Evolutionary conservation across 2,113 vertebrate species (phyloP).

Genomic region (Glaucomys volans): DNA sequence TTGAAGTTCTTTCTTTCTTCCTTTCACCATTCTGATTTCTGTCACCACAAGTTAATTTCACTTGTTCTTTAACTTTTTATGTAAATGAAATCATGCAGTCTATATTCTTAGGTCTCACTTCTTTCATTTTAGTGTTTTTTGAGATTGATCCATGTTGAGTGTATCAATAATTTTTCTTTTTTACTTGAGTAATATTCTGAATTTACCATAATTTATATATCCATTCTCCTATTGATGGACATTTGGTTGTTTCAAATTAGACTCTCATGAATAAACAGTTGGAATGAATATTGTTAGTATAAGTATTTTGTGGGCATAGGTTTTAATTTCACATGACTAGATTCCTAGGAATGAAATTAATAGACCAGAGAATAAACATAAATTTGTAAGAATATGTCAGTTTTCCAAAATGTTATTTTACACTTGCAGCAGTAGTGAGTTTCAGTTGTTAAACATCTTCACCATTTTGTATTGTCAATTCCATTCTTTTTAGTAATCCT

Average conservation of each 20-base stretch:
- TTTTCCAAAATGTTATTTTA: slow-evolving; percentile 25
- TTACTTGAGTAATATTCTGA: neutral
- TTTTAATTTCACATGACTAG: slow-evolving; percentile 5
- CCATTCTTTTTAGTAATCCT: neutral
- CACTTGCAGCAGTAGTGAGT: neutral
- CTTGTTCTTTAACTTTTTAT: slow-evolving; percentile 7
- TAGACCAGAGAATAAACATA: neutral
- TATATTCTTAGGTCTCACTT: neutral
- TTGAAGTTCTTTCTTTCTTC: neutral
- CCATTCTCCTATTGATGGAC: neutral
- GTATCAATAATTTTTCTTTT: neutral
- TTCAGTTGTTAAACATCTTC: neutral
- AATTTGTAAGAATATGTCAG: neutral
- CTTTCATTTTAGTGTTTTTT: slow-evolving; percentile 5
- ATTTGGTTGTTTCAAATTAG: neutral
- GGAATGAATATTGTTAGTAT: neutral
- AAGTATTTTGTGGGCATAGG: neutral
- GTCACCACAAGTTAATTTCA: neutral
- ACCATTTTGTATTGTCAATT: neutral
- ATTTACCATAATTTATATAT: neutral
- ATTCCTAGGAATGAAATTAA: neutral
- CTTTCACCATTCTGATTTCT: neutral
- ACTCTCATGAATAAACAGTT: neutral
- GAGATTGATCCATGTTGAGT: slow-evolving; percentile 27
- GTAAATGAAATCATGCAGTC: neutral